Percentiles rank a stretch among this genome's conserved stretches.
These are phyloP conservation scores for Myotis lucifugus DNA, from an alignment of 2,113 vertebrate genomes.

Conservation along the genomic window DNA sequence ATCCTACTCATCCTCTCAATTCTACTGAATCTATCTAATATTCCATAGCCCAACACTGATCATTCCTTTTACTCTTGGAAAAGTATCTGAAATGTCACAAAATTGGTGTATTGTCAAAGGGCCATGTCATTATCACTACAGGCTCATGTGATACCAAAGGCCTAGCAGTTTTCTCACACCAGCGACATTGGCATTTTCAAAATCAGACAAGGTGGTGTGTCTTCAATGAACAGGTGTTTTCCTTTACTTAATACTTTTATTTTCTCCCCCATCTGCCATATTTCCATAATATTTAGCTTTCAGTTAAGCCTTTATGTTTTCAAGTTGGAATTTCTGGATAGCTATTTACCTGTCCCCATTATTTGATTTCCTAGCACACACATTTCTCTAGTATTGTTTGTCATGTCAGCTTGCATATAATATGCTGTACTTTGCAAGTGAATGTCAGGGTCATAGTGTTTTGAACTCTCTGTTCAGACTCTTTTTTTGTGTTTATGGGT, in stretches of 20 bases:
- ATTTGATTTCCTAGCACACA: not conserved
- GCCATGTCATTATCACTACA: not conserved
- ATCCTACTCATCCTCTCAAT: not conserved
- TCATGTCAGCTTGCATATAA: not conserved
- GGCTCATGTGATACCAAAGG: not conserved
- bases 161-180: not conserved
- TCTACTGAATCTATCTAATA: not conserved
- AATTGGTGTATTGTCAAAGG: too few species aligned
- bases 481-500: not conserved
- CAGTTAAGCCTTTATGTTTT: not conserved
- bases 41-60: not conserved
- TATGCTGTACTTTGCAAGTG: not conserved
- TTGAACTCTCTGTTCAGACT: not conserved
- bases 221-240: not conserved
- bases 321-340: not conserved
- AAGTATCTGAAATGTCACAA: not conserved
- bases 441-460: not conserved
- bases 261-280: not conserved
- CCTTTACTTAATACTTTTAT: not conserved
- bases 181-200: not conserved
- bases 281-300: not conserved
- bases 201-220: not conserved
- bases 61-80: not conserved
- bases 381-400: not conserved
- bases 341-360: not conserved